Evolutionary conservation across 2,797 vertebrate species (phyloP), one percentile per base, ranked within the genome.

Genomic region (Anas bahamensis): DNA sequence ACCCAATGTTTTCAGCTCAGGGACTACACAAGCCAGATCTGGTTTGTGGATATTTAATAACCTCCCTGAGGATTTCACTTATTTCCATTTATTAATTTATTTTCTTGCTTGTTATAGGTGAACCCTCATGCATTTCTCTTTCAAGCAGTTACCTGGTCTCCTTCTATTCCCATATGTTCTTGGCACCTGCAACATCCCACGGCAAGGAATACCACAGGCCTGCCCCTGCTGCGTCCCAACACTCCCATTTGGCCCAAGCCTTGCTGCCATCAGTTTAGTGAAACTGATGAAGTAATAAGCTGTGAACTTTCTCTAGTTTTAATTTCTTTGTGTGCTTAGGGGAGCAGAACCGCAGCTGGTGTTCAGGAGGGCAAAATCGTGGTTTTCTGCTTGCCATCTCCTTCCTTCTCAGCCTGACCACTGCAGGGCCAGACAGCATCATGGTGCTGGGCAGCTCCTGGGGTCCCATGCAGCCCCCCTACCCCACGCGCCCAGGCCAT

Each of bases 401-500:
- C 59, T 65, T 65, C 15, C 46, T 85, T 63, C 39, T 78, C 53
- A 44, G 26, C 14, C 50, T 28, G n/a, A 33, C 24, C 18, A 21
- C n/a, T 22, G 33, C 33, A 22, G 31, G 24, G 9, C 17, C n/a
- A 24, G 50, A 10, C 21, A n/a, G 29, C 24, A 41, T 26, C 39
- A 16, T 29, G 26, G 12, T 7, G 48, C 31, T 18, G 41, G n/a
- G 50, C 33, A 44, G 50, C n/a, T 42, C 31, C 60, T n/a, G 19
- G n/a, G 44, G 64, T 15, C 64, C 42, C 8, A 13, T 24, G 59
- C 59, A 61, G 29, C 29, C 16, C 17, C 22, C 26, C 22, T 13
- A 22, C 46, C 13, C 46, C 22, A 48, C 3, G 3, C 3, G 2
- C 17, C 5, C 1, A 3, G 6, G 9, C 11, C 21, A 5, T 0